Base-by-base conservation (phyloP, 2,888 invertebrate species). In the Salpingus planirostris region DNA sequence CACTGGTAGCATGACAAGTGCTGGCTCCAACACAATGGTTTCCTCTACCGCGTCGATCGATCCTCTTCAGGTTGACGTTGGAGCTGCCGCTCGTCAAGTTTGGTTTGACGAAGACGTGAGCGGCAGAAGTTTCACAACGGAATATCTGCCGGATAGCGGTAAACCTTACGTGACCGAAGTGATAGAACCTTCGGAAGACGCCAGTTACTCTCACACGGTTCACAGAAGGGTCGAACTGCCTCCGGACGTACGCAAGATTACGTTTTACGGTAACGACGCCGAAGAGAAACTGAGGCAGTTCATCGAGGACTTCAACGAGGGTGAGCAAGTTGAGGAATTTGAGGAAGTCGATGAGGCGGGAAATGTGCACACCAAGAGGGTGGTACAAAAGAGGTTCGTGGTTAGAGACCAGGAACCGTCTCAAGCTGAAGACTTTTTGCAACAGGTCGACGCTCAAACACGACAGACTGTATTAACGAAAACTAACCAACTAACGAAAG, bases 1-100 rank as follows among this genome's bases (percentile, higher is more conserved):
- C 80, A 86, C 87, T 1, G 85, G 86, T 31, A 87, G 87, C 60
- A 76, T 86, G 31, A 86, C 87, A 11, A 87, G 87, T 60, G 76
- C 74, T 42, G 86, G 85, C 44, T 87, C 87, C 33, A 86, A 85
- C 60, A 87, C 87, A 8, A 77, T 88, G 73, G 82, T 88, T 31
- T 86, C 87, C 13, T 80, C 80, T 11, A 70, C 79, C 44, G 82
- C 82, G 52, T 78, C 77, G 12, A 62, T 80, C 49, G 80, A 80
- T 54, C 74, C 75, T 7, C 56, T 69, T 27, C 70, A 69, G 1
- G 59, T 60, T 11, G 64, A 67, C 43, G 55, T 67, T 13, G 62
- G 65, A 2, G 61, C 64, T 15, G 63, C 64, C 6, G 61, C 57
- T 3, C 44, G 60, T 28, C 64, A 65, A 44, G 64, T 66, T 11